Base-by-base conservation (phyloP, 2,888 invertebrate genomes). In the Polyploca ridens region DNA sequence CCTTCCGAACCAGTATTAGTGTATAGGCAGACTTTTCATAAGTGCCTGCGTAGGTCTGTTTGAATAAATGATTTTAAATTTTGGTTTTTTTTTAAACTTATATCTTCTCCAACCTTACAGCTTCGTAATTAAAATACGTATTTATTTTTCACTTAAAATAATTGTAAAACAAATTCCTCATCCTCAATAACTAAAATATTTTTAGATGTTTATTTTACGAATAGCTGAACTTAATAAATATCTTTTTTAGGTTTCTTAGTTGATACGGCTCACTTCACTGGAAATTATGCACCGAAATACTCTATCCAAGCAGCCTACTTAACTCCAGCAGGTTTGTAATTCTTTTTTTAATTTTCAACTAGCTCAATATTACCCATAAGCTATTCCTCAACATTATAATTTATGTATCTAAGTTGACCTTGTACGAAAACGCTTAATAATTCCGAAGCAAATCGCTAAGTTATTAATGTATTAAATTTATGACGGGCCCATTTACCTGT, bases 191-290 rank as follows among this genome's bases (percentile, higher is more conserved):
- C n/a, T n/a, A 27, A 27, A 27, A 27, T 27, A 27, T 27, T 27
- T 27, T 27, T 27, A n/a, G 27, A 27, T 27, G 27, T 27, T 27
- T 27, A 27, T 27, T 27, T 27, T 27, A 27, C 27, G 27, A 27
- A 27, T 2, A 27, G 27, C 27, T 1, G 1, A 27, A 27, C 58
- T 33, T 38, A 35, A 10, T 14, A 59, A 59, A 41, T 68, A 63
- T 62, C 35, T 33, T 66, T 70, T 85, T 10, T 73, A 94, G 94
- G 94, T 58, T 76, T 95, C 13, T 82, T 95, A 49, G 88, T 96
- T 0, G 96, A 96, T 73, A 96, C 96, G 0, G 95, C 95, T 2
- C 95, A 91, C 79, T 96, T 96, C 75, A 95, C 96, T 0, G 96
- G 96, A 64, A 96, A 96, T 79, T 95, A 93, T 75, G 94, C 95